A percentile compares a stretch with the other conserved stretches of the same genome.
Conservation (phyloP, 2,888 invertebrate species). For the Meghimatium bilineatum region DNA sequence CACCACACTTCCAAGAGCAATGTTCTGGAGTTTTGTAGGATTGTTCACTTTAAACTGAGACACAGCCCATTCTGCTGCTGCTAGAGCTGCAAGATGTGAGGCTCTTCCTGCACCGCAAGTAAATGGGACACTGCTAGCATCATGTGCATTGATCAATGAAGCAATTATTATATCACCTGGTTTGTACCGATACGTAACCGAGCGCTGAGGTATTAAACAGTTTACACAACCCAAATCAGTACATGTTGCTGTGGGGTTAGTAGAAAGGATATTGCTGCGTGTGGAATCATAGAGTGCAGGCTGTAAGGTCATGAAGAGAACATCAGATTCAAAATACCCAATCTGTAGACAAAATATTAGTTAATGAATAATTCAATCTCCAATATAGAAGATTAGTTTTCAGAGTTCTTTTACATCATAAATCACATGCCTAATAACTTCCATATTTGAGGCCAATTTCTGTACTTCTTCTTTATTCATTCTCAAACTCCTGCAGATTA, state of each 20-base stretch:
- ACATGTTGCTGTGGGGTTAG: constrained; percentile 58
- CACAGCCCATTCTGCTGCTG: constrained; percentile 68
- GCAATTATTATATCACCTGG: constrained; percentile 67
- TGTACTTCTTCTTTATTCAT: too few species aligned
- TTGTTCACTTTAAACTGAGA: constrained; percentile 48
- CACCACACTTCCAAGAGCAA: constrained; percentile 64
- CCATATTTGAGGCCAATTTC: too few species aligned
- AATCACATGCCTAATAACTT: too few species aligned
- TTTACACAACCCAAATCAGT: constrained; percentile 60
- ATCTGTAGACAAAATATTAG: constrained; percentile 25
- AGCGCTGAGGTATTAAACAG: constrained; percentile 59
- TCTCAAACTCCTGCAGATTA: too few species aligned
- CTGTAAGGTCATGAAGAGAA: background rate
- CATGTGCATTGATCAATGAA: constrained; percentile 63
- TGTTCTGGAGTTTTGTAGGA: constrained; percentile 55
- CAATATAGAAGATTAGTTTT: too few species aligned
- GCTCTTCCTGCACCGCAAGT: constrained; percentile 61
- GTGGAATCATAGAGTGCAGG: constrained; percentile 28
- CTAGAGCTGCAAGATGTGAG: constrained; percentile 57
- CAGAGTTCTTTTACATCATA: too few species aligned
- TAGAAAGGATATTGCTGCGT: constrained; percentile 12
- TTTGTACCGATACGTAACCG: constrained; percentile 55
- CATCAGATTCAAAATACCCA: constrained; percentile 7
- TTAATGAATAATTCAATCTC: background rate
- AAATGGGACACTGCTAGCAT: constrained; percentile 57